These are phyloP conservation scores for Ophion ventricosus DNA, from an alignment of 2,888 invertebrate species.

Conservation along the genomic window DNA sequence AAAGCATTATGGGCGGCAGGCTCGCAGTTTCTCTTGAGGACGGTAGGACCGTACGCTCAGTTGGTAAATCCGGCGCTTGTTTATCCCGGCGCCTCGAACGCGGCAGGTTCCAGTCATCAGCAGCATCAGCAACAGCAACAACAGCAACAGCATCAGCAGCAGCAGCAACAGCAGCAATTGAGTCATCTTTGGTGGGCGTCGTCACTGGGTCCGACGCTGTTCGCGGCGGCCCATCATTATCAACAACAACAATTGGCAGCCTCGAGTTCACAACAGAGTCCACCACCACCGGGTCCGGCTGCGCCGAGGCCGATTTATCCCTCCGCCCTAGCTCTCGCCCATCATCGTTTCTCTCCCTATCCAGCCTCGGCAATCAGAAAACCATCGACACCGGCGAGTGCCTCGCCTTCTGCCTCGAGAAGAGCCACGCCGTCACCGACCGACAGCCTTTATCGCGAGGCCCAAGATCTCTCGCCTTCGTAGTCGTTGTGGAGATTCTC, in stretches of 20 bases:
- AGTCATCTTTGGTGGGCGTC: slow-evolving; percentile 82
- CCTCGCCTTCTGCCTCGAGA: slow-evolving; percentile 79
- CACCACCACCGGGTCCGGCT: slow-evolving; percentile 75
- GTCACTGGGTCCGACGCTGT: slow-evolving; percentile 81
- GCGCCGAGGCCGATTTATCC: slow-evolving; percentile 81
- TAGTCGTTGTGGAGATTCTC: slow-evolving; percentile 73
- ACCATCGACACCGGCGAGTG: slow-evolving; percentile 75
- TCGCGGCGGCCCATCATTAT: slow-evolving; percentile 84
- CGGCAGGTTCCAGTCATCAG: slow-evolving; percentile 76
- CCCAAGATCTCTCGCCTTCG: slow-evolving; percentile 81
- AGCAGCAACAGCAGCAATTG: slow-evolving; percentile 74
- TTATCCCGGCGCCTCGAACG: slow-evolving; percentile 82
- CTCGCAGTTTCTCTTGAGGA: slow-evolving; percentile 89
- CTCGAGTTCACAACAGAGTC: slow-evolving; percentile 80
- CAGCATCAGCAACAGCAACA: slow-evolving; percentile 75
- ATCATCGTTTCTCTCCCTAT: slow-evolving; percentile 83
- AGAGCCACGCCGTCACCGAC: slow-evolving; percentile 81
- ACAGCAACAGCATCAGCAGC: slow-evolving; percentile 75
- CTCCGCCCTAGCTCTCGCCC: slow-evolving; percentile 79
- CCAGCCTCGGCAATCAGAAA: slow-evolving; percentile 77
- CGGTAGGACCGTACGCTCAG: slow-evolving; percentile 85
- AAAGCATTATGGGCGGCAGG: slow-evolving; percentile 91
- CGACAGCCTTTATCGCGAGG: slow-evolving; percentile 81
- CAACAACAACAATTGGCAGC: slow-evolving; percentile 87
- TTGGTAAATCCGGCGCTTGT: slow-evolving; percentile 83